Base-by-base conservation (phyloP, 2,797 vertebrate species). In the Fistularia commersonii region DNA sequence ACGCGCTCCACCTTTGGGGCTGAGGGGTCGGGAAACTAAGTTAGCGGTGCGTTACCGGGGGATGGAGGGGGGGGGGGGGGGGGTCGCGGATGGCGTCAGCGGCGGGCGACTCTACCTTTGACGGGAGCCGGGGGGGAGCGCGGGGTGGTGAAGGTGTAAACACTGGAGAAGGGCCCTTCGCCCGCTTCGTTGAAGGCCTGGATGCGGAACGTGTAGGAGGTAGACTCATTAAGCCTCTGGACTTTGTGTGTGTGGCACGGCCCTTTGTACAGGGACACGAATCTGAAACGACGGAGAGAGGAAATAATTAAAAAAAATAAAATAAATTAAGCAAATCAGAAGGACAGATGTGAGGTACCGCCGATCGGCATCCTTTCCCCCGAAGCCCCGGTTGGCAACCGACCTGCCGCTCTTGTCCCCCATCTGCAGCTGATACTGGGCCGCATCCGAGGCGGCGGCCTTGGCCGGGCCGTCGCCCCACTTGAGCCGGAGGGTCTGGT, bases 201-300 rank as follows among this genome's bases (percentile, higher is more conserved):
- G 87, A 99, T 97, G 86, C 92, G 94, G 89, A 98, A 98, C 76
- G 78, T 93, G 83, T 98, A 99, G 45, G 95, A 94, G 56, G 95
- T 98, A 72, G 94, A 97, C 89, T 99, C 97, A 88, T 89, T 96
- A 85, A 99, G 93, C 83, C 97, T 93, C 89, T 98, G 96, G 75
- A 99, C 97, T 93, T 99, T 99, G 83, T 98, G 95, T 66, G 95
- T 98, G 88, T 99, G 96, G 90, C 95, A 98, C 12, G 95, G 93
- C 80, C 97, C 97, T 93, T 93, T 94, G 81, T 96, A 98, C 72
- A 98, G 89, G 80, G 93, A 93, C 64, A 94, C 67, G 90, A 98
- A 96, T 87, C 97, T 99, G 88, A 58, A 89, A 77, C n/a, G n/a
- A n/a, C n/a, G n/a, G n/a, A 69, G 79, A 69, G 38, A 56, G 48